Percentiles rank a stretch among this genome's conserved stretches.
Conservation (phyloP, 2,797 vertebrate genomes). For the Onychomys leucogaster region DNA sequence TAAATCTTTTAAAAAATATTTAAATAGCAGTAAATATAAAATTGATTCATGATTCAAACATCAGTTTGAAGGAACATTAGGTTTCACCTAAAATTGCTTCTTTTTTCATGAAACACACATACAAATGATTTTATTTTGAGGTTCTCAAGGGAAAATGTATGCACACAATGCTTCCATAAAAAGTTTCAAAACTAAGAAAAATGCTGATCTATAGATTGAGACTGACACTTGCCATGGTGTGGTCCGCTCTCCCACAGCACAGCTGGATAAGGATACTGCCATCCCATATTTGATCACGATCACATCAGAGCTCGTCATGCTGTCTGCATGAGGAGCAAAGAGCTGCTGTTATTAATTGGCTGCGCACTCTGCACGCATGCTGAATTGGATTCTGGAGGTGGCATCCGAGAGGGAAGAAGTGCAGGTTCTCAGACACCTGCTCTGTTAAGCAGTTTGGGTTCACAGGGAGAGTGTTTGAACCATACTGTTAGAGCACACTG, state of each 20-base stretch:
- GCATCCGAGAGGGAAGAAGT: not conserved
- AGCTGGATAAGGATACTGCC: not conserved
- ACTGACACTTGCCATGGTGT: not conserved
- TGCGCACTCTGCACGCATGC: not conserved
- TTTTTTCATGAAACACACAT: not conserved
- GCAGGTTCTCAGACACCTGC: not conserved
- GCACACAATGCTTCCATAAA: not conserved
- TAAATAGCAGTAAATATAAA: slow-evolving; percentile 46
- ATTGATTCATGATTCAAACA: not conserved
- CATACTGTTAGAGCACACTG: fast-evolving
- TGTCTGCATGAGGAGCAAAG: not conserved
- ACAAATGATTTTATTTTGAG: not conserved
- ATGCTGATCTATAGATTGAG: not conserved
- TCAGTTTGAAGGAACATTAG: not conserved
- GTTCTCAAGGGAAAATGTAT: not conserved
- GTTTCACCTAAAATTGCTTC: slow-evolving; percentile 12
- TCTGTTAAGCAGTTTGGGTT: not conserved
- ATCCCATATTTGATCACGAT: not conserved
- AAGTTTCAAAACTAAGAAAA: not conserved
- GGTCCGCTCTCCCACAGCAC: not conserved
- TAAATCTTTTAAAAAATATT: too few relatives aligned
- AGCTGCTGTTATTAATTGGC: not conserved
- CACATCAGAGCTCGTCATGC: not conserved
- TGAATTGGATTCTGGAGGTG: not conserved
- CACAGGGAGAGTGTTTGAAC: not conserved